Evolutionary conservation across 2,797 vertebrate genomes (phyloP), one percentile per base, ranked within the genome.

Genomic region (Sylvia borin): DNA sequence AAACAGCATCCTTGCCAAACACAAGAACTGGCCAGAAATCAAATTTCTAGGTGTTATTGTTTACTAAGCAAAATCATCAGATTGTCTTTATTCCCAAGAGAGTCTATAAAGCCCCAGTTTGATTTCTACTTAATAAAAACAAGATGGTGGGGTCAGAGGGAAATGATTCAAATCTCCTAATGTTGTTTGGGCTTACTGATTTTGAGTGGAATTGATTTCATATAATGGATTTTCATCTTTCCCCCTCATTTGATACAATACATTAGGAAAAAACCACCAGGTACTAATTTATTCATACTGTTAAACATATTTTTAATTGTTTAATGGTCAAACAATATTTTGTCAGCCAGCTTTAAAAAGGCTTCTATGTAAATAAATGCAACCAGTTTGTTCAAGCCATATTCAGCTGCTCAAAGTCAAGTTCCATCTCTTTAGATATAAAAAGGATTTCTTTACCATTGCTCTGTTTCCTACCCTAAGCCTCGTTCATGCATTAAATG

Each of bases 71-170:
- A 88, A 85, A 86, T 62, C 5, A 68, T 45, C 36, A 64, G 38
- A 71, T 27, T 2, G 5, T 53, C 77, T 82, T 64, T 77, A n/a
- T 38, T 92, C 51, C 27, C 72, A 16, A 47, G 67, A 60, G 36
- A 70, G 54, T 45, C 53, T 71, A 27, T 62, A 90, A 94, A 54
- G 8, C 19, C 51, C 58, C 57, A 42, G 29, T 64, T 62, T 87
- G 24, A 90, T 85, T 92, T 92, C 60, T 92, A 4, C 76, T 95
- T 95, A 84, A 96, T 88, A 85, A 93, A 96, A 93, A 83, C 62
- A 77, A 74, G 43, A 43, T 80, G 53, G 32, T 50, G 27, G 18
- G 48, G 34, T 42, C 47, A 82, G 36, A 10, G 12, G 21, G 11
- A 68, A 90, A 54, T 68, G 77, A 92, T 76, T 85, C 13, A 85